phyloP scores from a whole-genome alignment of 2,888 invertebrate genomes.

The Thymelicus acteon region DNA sequence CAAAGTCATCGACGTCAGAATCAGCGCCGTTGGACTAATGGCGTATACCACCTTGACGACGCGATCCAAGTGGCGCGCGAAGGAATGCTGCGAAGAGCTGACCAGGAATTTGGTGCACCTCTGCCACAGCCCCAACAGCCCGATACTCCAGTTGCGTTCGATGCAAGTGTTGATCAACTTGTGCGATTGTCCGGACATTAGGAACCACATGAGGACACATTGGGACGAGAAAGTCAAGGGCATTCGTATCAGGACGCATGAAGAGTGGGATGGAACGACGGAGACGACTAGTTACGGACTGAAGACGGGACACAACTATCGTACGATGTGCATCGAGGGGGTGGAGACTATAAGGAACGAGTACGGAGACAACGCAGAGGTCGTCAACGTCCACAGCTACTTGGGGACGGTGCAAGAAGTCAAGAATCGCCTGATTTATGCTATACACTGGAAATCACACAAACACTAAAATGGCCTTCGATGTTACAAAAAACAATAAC shows the following conservation, averaged over 20 bases:
- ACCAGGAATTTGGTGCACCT: slow-evolving; percentile 59
- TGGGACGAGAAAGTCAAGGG: slow-evolving; percentile 56
- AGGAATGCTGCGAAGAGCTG: slow-evolving; percentile 59
- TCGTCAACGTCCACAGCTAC: slow-evolving; percentile 69
- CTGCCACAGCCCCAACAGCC: slow-evolving; percentile 55
- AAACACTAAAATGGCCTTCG: slow-evolving; percentile 45
- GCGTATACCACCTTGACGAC: slow-evolving; percentile 67
- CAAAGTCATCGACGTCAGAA: slow-evolving; percentile 54
- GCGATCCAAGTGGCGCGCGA: slow-evolving; percentile 73
- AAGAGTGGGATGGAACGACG: slow-evolving; percentile 70
- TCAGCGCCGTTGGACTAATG: slow-evolving; percentile 66
- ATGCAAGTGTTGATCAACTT: slow-evolving; percentile 73
- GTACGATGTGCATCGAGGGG: slow-evolving; percentile 67
- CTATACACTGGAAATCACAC: slow-evolving; percentile 65
- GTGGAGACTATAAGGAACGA: slow-evolving; percentile 69
- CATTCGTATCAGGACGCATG: slow-evolving; percentile 61
- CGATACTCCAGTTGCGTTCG: slow-evolving; percentile 61
- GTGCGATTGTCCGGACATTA: slow-evolving; percentile 72
- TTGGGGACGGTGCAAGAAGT: slow-evolving; percentile 52
- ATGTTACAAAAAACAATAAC: too few species aligned
- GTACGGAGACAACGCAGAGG: slow-evolving; percentile 59
- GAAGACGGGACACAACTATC: slow-evolving; percentile 69
- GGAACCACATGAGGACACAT: slow-evolving; percentile 59
- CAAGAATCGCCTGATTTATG: slow-evolving; percentile 60
- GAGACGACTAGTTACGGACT: slow-evolving; percentile 62